Base-by-base conservation (phyloP, 2,888 invertebrate genomes). In the Drosophila diplacantha region DNA sequence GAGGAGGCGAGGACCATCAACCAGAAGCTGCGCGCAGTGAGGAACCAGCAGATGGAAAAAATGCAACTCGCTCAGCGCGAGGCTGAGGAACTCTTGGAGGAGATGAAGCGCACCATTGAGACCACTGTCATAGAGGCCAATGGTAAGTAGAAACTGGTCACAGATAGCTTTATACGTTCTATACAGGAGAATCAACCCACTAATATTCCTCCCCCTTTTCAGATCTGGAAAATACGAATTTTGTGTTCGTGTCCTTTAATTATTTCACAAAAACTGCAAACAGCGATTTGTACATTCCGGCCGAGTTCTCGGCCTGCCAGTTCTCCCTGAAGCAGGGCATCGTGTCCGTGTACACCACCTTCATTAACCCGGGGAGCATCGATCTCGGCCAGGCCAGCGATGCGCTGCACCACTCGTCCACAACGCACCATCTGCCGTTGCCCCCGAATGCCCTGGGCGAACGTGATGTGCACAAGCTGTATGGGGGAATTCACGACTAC, bases 291-390 rank as follows among this genome's bases (percentile, higher is more conserved):
- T 90, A 89, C 72, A 82, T 87, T 16, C 91, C 91, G 0, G 91
- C 90, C 1, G 91, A 91, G 80, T 85, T 91, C 38, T 89, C 90
- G 0, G 67, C 91, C 0, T 85, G 86, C 12, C 85, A 89, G 66
- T 91, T 89, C 72, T 89, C 89, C 0, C 65, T 91, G 0, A 72
- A 85, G 41, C 72, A 88, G 3, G 91, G 91, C 1, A 76, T 89
- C 1, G 73, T 77, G 37, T 88, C 89, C 43, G 76, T 74, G 1
- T 87, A 81, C 29, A 86, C 83, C 62, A 75, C 87, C 2, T 85
- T 90, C 6, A 79, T 91, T 0, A 87, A 88, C 75, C 89, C 89
- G 35, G 88, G 81, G 46, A 76, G 73, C 12, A 85, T 86, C 74
- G 53, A 78, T 64, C 63, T 86, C 46, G 91, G 91, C 0, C 90